Base-by-base conservation (phyloP, 2,113 vertebrate species). In the Lethenteron camtschaticum region DNA sequence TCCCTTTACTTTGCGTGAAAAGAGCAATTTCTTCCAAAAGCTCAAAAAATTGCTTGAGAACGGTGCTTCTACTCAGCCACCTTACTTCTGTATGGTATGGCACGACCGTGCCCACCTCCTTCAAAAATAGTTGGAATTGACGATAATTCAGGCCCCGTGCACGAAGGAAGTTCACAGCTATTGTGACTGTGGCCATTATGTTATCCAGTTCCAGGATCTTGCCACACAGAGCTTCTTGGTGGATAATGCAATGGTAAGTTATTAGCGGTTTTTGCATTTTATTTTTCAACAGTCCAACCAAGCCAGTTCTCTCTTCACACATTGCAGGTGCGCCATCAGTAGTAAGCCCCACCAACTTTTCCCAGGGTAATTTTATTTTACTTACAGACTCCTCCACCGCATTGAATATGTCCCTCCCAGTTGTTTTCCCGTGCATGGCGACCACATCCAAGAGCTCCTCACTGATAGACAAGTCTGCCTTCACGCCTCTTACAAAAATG, bases 361-460 rank as follows among this genome's bases (percentile, higher is more conserved):
- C 71, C 60, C 72, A 73, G 57, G 70, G 57, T 58, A 72, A 59
- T 58, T 16, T 55, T 16, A 71, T 72, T 72, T 73, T 20, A 68
- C 9, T 73, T 72, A 71, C 5, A 24, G 68, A 18, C 66, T 72
- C 56, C 12, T 70, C 24, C 69, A 57, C 57, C 55, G 71, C 68
- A 71, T 71, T 70, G 56, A 70, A 20, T 69, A 57, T 20, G 58
- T 16, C 56, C 57, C 71, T 69, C 59, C 55, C 57, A 70, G 57
- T 72, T 74, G 12, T 68, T 71, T 59, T 75, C 72, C 75, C 73
- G 0, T 76, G 75, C 75, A 74, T 72, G 69, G 77, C 75, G 41
- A 77, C 75, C 0, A 74, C 73, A 13, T 79, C 75, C 58, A 79
- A 9, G 13, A 79, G 75, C 16, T 79, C 77, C 58, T 78, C 74